Conservation (phyloP, 2,113 vertebrate species). For the Halichoerus grypus region DNA sequence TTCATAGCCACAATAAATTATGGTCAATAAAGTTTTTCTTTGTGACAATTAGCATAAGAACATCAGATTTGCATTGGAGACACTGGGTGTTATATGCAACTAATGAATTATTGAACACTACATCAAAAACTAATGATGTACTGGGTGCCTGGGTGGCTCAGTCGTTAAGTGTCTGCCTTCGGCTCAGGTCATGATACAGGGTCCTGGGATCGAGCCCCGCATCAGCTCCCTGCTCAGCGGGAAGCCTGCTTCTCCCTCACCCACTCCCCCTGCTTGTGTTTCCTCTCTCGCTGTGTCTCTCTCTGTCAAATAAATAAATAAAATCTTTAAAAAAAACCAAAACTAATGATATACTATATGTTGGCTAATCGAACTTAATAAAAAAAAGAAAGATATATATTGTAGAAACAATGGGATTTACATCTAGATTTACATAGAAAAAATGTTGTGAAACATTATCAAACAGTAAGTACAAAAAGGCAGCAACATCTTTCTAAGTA, state of each 20-base stretch:
- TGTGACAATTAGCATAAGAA: constrained; percentile 59
- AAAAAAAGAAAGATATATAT: not conserved
- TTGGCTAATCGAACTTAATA: not conserved
- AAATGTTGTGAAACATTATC: constrained; percentile 42
- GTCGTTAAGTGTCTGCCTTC: too few species aligned
- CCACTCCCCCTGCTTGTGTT: too few species aligned
- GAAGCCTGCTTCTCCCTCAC: too few species aligned
- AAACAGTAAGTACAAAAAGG: constrained; percentile 42
- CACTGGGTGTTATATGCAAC: not conserved
- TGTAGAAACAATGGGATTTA: not conserved
- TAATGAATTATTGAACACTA: not conserved
- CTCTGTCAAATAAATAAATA: too few species aligned
- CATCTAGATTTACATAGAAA: constrained; percentile 40
- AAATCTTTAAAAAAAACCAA: too few species aligned
- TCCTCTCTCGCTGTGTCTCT: too few species aligned
- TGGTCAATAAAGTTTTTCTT: constrained; percentile 48
- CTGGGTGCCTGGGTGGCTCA: too few species aligned
- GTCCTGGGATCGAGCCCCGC: too few species aligned
- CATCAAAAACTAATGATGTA: not conserved
- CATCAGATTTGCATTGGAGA: constrained; percentile 32
- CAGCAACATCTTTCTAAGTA: not conserved
- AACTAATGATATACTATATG: not conserved
- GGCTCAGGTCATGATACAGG: too few species aligned
- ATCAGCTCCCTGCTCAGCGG: too few species aligned
- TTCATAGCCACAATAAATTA: constrained; percentile 69